Evolutionary conservation across 2,888 invertebrate genomes (phyloP).

Genomic region (Meganola albula): DNA sequence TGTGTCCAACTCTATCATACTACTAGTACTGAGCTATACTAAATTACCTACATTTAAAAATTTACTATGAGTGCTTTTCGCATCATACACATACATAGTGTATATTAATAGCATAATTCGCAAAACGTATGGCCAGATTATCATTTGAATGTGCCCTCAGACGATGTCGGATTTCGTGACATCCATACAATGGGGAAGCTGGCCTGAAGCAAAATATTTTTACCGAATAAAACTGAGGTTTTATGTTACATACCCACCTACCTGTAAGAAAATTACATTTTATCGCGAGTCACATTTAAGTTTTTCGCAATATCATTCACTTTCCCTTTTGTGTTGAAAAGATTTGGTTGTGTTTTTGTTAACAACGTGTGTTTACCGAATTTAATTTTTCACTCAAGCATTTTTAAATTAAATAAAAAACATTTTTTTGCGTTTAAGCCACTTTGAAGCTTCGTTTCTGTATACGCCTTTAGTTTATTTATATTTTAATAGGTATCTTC

Average conservation of each 20-base stretch:
- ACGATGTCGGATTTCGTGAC: constrained; percentile 69
- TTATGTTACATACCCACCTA: too few species aligned
- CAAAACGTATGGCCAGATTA: constrained; percentile 71
- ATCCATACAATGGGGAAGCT: constrained; percentile 60
- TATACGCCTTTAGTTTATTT: too few species aligned
- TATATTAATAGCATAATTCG: constrained; percentile 51
- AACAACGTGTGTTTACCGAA: constrained; percentile 20
- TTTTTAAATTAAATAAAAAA: too few species aligned
- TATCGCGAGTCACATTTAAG: constrained; percentile 53
- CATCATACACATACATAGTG: too few species aligned
- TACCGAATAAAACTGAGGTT: constrained; percentile 50
- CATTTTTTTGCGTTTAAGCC: too few species aligned
- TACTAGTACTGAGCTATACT: too few species aligned
- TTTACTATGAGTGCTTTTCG: too few species aligned
- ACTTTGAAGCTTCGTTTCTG: too few species aligned
- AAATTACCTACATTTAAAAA: too few species aligned
- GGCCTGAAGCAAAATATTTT: constrained; percentile 58
- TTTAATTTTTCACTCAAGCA: too few species aligned
- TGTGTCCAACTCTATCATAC: too few species aligned
- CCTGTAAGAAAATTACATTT: constrained; percentile 54
- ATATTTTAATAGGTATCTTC: too few species aligned
- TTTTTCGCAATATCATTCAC: constrained; percentile 39
- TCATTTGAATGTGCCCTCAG: constrained; percentile 74
- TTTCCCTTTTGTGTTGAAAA: constrained; percentile 35
- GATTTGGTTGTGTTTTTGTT: constrained; percentile 33